Conservation (phyloP, 2,797 vertebrate species). For the Cyprinella venusta region DNA sequence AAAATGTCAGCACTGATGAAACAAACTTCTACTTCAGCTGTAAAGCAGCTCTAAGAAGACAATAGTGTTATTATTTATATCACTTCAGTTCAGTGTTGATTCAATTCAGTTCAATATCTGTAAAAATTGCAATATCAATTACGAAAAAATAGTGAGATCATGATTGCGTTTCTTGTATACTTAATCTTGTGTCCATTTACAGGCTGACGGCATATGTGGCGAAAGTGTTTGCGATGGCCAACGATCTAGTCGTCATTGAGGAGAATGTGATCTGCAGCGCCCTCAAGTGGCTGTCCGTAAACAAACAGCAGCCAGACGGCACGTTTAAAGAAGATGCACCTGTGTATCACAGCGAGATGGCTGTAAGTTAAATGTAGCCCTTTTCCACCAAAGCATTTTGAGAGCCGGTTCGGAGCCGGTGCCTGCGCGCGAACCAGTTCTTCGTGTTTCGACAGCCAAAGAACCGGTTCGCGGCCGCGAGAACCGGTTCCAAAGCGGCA, state of each 20-base stretch:
- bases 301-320: slow-evolving; percentile 75
- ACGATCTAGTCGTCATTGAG: slow-evolving; percentile 68
- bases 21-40: background rate
- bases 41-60: background rate
- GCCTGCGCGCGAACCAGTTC: too few species aligned
- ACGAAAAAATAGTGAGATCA: background rate
- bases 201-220: slow-evolving; percentile 89
- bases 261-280: slow-evolving; percentile 76
- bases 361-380: slow-evolving; percentile 70
- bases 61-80: background rate
- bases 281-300: slow-evolving; percentile 82
- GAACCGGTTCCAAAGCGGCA: too few species aligned
- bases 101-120: background rate
- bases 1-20: too few species aligned
- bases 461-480: too few species aligned
- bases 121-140: background rate
- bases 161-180: background rate
- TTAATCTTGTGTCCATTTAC: background rate
- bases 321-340: slow-evolving; percentile 74
- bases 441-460: too few species aligned
- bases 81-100: background rate
- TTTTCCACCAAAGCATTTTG: too few species aligned
- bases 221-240: slow-evolving; percentile 85
- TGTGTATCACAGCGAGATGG: slow-evolving; percentile 71
- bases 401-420: too few species aligned